phyloP scores from a whole-genome alignment of 2,113 vertebrate species.

The Tretioscincus oriximinensis region DNA sequence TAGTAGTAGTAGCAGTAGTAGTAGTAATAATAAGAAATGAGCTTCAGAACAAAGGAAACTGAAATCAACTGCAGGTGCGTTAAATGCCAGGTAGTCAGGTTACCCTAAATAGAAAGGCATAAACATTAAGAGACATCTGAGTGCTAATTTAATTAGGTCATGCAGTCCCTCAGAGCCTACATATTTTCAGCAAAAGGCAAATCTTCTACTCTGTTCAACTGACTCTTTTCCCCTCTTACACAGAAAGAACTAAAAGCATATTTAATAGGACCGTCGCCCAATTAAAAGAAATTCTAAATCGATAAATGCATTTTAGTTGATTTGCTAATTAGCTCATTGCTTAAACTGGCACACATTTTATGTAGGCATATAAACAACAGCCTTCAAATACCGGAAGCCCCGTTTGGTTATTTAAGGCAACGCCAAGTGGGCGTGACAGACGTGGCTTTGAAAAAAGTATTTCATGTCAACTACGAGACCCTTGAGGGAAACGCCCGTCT shows the following conservation, averaged over 20 bases:
- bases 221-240: neutral
- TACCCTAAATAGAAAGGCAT: neutral
- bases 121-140: neutral
- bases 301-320: neutral
- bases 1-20: too few relatives aligned
- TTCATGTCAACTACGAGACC: too few relatives aligned
- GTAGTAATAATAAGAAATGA: too few relatives aligned
- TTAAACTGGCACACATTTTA: neutral
- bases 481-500: neutral
- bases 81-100: neutral
- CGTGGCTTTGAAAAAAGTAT: too few relatives aligned
- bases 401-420: neutral
- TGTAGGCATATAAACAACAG: neutral
- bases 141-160: slow-evolving; percentile 13
- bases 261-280: neutral
- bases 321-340: neutral
- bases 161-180: neutral
- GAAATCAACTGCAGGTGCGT: accelerated
- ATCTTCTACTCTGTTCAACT: neutral
- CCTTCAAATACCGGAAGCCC: neutral
- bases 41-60: neutral
- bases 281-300: neutral
- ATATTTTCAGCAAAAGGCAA: neutral
- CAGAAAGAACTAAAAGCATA: neutral
- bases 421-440: too few relatives aligned